These are phyloP conservation scores for Neosilurus hyrtlii DNA, from an alignment of 2,797 vertebrate genomes.

Conservation along the genomic window DNA sequence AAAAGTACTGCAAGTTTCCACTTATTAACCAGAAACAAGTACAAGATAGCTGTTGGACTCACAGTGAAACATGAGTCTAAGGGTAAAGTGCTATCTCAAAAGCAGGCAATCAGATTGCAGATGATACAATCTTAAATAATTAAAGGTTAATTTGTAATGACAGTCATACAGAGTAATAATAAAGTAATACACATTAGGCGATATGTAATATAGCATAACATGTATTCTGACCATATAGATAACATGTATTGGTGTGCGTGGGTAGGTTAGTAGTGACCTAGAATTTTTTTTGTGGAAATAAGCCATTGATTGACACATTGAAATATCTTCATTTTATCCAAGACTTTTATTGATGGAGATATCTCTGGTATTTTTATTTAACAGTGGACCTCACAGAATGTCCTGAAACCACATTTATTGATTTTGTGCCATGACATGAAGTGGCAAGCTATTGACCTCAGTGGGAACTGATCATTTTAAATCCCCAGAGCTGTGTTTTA, in stretches of 20 bases:
- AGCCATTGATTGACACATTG: conserved; percentile 8
- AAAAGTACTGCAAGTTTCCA: conserved; percentile 16
- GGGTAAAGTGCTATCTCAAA: neutral
- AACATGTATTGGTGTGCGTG: neutral
- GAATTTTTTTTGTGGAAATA: neutral
- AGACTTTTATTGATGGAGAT: conserved; percentile 10
- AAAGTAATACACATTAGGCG: too few species aligned
- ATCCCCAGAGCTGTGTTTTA: conserved; percentile 48
- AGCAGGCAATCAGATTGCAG: neutral
- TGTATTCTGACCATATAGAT: too few species aligned
- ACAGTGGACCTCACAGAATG: conserved; percentile 13
- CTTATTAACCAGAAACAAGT: conserved; percentile 12
- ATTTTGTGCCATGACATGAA: conserved; percentile 47
- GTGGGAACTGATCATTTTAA: conserved; percentile 48
- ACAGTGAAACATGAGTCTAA: conserved; percentile 5
- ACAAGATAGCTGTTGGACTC: conserved; percentile 2
- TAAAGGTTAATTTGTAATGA: neutral
- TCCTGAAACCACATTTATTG: conserved; percentile 43
- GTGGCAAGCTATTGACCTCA: conserved; percentile 41
- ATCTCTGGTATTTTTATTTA: conserved; percentile 17
- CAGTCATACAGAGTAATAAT: neutral
- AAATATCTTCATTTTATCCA: conserved; percentile 20
- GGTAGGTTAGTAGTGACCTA: neutral
- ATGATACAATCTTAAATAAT: neutral
- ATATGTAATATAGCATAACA: too few species aligned